Conservation (phyloP, 2,888 invertebrate genomes). For the Drosophila mulleri region DNA sequence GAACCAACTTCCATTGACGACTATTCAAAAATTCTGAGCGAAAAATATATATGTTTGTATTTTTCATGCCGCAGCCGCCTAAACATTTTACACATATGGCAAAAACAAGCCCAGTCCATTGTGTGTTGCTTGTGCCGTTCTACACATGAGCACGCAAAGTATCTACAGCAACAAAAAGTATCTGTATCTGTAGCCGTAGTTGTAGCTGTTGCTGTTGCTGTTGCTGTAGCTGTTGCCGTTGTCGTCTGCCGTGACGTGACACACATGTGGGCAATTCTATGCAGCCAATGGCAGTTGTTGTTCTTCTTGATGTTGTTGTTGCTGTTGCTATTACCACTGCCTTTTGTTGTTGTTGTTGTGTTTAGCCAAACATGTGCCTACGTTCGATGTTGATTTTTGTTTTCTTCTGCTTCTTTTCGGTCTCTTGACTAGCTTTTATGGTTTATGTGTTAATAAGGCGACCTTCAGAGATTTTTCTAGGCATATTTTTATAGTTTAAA, state of each 20-base stretch:
- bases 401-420: constrained; percentile 14
- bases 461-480: constrained; percentile 70
- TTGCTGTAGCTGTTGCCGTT: constrained; percentile 53
- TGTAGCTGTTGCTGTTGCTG: constrained; percentile 19
- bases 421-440: constrained; percentile 72
- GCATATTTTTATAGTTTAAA: constrained; percentile 24
- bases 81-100: constrained; percentile 78
- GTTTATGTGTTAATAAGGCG: constrained; percentile 79
- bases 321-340: constrained; percentile 28
- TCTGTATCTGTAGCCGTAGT: constrained; percentile 17
- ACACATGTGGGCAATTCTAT: constrained; percentile 80
- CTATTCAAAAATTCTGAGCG: constrained; percentile 73
- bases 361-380: constrained; percentile 61
- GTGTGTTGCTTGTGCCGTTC: constrained; percentile 44
- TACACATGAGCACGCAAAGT: constrained; percentile 53
- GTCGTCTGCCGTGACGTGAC: constrained; percentile 79
- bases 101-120: constrained; percentile 78
- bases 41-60: constrained; percentile 41
- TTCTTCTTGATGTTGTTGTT: constrained; percentile 40
- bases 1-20: constrained; percentile 69
- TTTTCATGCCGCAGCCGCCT: constrained; percentile 61
- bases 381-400: constrained; percentile 31
- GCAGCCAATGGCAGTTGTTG: constrained; percentile 54
- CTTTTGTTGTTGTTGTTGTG: constrained; percentile 26
- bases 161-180: constrained; percentile 37